Conservation (phyloP, 2,888 invertebrate genomes). For the Sialis fuliginosa region DNA sequence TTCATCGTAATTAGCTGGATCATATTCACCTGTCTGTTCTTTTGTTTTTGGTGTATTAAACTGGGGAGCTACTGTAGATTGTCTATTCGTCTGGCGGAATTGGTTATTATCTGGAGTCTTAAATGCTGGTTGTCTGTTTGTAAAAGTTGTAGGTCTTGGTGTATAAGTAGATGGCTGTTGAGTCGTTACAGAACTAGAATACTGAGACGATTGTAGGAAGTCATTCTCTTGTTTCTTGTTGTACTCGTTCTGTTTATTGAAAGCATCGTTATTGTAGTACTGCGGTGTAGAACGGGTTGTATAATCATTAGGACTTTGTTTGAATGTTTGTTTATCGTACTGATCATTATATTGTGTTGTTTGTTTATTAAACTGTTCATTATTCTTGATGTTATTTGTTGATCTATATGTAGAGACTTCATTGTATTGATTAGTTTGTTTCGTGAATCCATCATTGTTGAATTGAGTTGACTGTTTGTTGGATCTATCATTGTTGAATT, state of each 20-base stretch:
- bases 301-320: background rate
- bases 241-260: conserved; percentile 8
- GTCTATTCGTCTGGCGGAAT: background rate
- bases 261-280: conserved; percentile 10
- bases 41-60: conserved; percentile 4
- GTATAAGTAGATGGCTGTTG: too few relatives aligned
- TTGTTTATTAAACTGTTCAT: background rate
- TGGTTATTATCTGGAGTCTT: too few relatives aligned
- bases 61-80: background rate
- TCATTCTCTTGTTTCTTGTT: conserved; percentile 6
- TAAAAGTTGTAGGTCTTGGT: too few relatives aligned
- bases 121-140: too few relatives aligned
- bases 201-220: background rate
- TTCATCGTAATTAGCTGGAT: conserved; percentile 20
- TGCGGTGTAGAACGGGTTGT: conserved; percentile 3
- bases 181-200: too few relatives aligned
- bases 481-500: conserved; percentile 11
- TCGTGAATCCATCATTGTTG: conserved; percentile 15
- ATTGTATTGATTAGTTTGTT: background rate
- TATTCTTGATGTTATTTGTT: background rate
- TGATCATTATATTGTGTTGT: conserved; percentile 1
- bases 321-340: background rate
- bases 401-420: background rate
- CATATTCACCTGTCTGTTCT: conserved; percentile 7
- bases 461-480: conserved; percentile 20